Base-by-base conservation (phyloP, 2,113 vertebrate genomes). In the Engraulis encrasicolus region DNA sequence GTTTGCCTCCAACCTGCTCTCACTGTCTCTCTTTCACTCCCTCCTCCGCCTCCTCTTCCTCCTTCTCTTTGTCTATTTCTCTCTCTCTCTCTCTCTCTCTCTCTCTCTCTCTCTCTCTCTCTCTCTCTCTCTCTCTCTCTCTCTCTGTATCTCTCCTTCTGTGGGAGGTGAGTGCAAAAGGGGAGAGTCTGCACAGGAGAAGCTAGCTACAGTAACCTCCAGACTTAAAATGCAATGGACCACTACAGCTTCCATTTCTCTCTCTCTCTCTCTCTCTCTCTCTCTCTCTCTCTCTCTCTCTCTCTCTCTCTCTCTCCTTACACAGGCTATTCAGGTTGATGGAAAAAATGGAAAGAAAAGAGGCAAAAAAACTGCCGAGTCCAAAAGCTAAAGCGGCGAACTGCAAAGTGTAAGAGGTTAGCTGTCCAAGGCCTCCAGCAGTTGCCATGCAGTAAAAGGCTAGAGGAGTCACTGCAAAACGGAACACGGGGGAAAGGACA, bases 21-120 rank as follows among this genome's bases (percentile, higher is more conserved):
- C n/a, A n/a, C n/a, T n/a, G n/a, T n/a, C n/a, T n/a, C n/a, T n/a
- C n/a, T n/a, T n/a, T n/a, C n/a, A n/a, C n/a, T n/a, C n/a, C n/a
- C n/a, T 86, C 74, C 82, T 88, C 89, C 86, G 86, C 87, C 87
- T 89, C 89, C 90, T 91, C 87, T 87, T 85, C 85, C 86, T 90
- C 86, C 91, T 81, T 82, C 84, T 58, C 80, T 82, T 34, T 79
- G 79, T 78, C 80, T 80, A 80, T 79, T 82, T 82, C 81, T 88
- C 84, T 82, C 61, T 84, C 85, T 54, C 40, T 84, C 77, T 38
- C 80, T 82, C 50, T 77, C 78, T 80, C 71, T 66, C n/a, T 37
- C 52, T 18, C 52, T 18, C 19, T 18, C 81, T 86, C 84, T 81
- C 66, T 85, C 83, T 48, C 45, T 84, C 78, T 31, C 78, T 81